phyloP scores from a whole-genome alignment of 2,888 invertebrate genomes.

The Oligia strigilis region DNA sequence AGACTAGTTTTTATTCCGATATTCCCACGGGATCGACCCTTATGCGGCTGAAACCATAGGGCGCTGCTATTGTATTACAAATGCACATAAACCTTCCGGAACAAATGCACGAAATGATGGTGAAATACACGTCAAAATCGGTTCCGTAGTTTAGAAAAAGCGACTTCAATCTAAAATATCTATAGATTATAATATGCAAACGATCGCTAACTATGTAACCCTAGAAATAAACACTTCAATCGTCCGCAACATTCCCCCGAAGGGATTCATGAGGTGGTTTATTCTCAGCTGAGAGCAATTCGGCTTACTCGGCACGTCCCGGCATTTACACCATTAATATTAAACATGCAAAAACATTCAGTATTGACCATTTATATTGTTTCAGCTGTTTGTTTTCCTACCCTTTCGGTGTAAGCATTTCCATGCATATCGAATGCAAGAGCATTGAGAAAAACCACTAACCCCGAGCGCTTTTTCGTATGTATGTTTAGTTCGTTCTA shows the following conservation, averaged over 20 bases:
- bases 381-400: slow-evolving; percentile 51
- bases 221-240: slow-evolving; percentile 12
- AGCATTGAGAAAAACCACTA: slow-evolving; percentile 61
- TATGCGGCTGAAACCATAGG: too few species aligned
- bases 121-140: background rate
- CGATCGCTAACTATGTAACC: background rate
- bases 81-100: background rate
- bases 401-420: slow-evolving; percentile 57
- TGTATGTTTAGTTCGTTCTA: slow-evolving; percentile 34
- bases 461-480: slow-evolving; percentile 40
- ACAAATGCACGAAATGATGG: too few species aligned
- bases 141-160: background rate
- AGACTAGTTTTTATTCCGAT: too few species aligned
- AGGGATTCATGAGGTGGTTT: slow-evolving; percentile 17
- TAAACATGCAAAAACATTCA: slow-evolving; percentile 60
- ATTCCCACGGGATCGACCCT: too few species aligned
- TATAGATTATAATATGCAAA: background rate
- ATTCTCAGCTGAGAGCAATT: background rate
- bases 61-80: too few species aligned
- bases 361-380: slow-evolving; percentile 61
- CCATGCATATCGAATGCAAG: slow-evolving; percentile 61
- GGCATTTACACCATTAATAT: slow-evolving; percentile 45
- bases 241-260: background rate
- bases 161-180: background rate
- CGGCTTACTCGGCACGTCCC: slow-evolving; percentile 23